Evolutionary conservation across 2,113 vertebrate genomes (phyloP).

Genomic region (Strix uralensis): DNA sequence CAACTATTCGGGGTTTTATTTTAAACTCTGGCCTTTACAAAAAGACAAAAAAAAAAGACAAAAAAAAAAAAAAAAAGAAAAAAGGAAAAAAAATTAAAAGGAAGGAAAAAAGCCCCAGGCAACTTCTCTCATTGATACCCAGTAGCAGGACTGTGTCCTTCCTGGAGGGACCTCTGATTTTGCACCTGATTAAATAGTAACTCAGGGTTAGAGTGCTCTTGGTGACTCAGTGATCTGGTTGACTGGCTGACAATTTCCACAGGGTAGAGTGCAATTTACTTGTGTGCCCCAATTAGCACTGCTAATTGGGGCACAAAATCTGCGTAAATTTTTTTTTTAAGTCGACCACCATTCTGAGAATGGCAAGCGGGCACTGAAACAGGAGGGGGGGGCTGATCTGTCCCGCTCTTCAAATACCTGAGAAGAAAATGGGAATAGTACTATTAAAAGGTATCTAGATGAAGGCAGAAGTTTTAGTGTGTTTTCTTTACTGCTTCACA

Average conservation of each 20-base stretch:
- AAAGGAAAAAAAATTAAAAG: neutral
- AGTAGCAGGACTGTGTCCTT: conserved; percentile 65
- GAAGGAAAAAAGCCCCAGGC: neutral
- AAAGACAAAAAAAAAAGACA: neutral
- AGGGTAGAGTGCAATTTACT: conserved; percentile 76
- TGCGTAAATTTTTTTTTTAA: neutral
- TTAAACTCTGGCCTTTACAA: neutral
- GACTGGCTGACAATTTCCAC: conserved; percentile 80
- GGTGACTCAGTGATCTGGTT: conserved; percentile 78
- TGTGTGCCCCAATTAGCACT: conserved; percentile 82
- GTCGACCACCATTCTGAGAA: conserved; percentile 28
- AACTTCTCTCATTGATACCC: conserved; percentile 27
- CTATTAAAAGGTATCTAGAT: neutral
- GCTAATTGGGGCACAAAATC: conserved; percentile 86
- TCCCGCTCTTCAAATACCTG: neutral
- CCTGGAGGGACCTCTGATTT: conserved; percentile 73
- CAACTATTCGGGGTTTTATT: neutral
- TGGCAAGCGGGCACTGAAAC: neutral
- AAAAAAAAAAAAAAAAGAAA: neutral
- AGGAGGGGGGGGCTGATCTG: neutral
- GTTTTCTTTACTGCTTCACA: neutral
- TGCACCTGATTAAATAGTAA: conserved; percentile 77
- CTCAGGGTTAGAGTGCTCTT: conserved; percentile 64
- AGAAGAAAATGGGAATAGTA: neutral
- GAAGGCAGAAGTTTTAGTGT: neutral